phyloP scores from a whole-genome alignment of 92 coral and sea anemone genomes.

The Porites divaricata region DNA sequence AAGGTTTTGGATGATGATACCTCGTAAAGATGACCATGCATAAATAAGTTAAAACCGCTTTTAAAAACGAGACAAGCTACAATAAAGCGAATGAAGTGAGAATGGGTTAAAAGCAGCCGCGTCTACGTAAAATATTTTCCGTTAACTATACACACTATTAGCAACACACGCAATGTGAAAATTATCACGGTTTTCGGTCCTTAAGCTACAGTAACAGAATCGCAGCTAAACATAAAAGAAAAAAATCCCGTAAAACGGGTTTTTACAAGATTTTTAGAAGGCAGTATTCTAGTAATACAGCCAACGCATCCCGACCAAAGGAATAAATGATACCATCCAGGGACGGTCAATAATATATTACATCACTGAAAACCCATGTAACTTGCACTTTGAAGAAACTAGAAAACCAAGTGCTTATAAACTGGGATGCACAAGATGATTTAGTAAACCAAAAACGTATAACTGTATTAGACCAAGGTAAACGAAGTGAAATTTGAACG shows the following conservation, averaged over 20 bases:
- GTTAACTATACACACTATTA: background rate
- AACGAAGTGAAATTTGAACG: too few relatives aligned
- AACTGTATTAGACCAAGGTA: too few relatives aligned
- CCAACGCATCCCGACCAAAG: background rate
- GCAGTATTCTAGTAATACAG: background rate
- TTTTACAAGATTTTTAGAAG: background rate
- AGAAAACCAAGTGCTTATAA: background rate
- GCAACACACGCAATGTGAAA: constrained; percentile 29
- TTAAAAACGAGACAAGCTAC: background rate
- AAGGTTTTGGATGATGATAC: too few relatives aligned
- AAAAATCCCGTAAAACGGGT: constrained; percentile 2
- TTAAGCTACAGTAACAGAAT: background rate
- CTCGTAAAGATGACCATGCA: too few relatives aligned
- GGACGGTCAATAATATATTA: background rate
- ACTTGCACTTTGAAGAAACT: background rate
- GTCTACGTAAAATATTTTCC: constrained; percentile 15
- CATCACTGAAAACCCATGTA: background rate
- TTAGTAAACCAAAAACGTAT: too few relatives aligned
- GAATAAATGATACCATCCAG: background rate
- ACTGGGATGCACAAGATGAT: background rate
- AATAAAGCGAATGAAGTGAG: background rate
- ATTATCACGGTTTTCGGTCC: background rate
- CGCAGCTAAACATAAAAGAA: background rate
- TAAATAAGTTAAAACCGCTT: background rate
- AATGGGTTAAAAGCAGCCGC: constrained; percentile 1